Conservation (phyloP, 2,113 vertebrate species). For the Hypocryptadius cinnamomeus region DNA sequence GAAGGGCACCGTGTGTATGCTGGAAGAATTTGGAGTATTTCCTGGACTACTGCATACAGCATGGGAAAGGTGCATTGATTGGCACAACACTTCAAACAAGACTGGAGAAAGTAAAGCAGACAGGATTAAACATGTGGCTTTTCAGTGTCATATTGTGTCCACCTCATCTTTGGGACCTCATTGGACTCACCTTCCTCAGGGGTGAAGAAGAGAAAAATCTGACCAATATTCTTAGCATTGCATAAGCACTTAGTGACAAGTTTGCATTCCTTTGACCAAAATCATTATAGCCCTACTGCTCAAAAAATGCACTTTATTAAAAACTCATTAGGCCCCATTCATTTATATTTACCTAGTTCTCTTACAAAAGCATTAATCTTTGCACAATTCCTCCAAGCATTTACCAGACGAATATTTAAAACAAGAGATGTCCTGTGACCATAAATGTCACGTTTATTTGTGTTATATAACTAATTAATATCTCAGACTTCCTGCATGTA, state of each 20-base stretch:
- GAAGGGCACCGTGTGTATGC: background rate
- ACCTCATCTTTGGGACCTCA: background rate
- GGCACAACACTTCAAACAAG: background rate
- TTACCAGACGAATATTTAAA: conserved; percentile 65
- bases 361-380: conserved; percentile 65
- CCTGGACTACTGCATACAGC: background rate
- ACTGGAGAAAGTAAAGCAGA: background rate
- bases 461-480: conserved; percentile 88
- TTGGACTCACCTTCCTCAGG: background rate
- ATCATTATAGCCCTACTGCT: background rate
- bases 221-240: background rate
- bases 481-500: conserved; percentile 75
- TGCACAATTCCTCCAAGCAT: conserved; percentile 64
- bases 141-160: background rate
- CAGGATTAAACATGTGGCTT: accelerated
- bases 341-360: conserved; percentile 67
- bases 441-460: conserved; percentile 83
- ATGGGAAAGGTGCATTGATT: background rate
- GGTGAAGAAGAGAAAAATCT: background rate
- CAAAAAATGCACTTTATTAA: conserved; percentile 46
- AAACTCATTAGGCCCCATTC: conserved; percentile 45
- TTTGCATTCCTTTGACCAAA: background rate
- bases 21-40: conserved; percentile 40
- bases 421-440: conserved; percentile 70
- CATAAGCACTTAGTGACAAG: background rate